Evolutionary conservation across 2,888 invertebrate species (phyloP), one percentile per base, ranked within the genome.

Genomic region (Caradrina clavipalpis): DNA sequence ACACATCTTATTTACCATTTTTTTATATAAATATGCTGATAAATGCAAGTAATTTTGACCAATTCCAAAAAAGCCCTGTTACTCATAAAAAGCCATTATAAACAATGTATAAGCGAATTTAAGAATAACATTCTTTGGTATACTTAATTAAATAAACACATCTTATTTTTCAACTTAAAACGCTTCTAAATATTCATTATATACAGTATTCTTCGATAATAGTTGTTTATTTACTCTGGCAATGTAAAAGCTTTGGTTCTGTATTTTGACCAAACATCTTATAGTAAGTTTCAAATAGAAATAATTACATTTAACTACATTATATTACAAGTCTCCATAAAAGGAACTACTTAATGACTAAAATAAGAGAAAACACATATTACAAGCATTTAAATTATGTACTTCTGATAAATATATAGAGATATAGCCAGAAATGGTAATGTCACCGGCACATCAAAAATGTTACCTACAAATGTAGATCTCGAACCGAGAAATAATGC

Each of bases 201-300:
- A 55, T 83, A 81, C 68, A 81, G 47, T 64, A 64, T 56, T 57
- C 60, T 55, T 68, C 80, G 66, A 74, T 73, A 69, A 55, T 45
- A 42, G 60, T 68, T 71, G 62, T 73, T 70, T 83, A 66, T 73
- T 69, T 66, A 62, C 35, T 72, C 78, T 83, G 84, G 81, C 82
- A 81, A 84, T 84, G 75, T 84, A 81, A 70, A 82, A 75, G 79
- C 83, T 83, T 84, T 85, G 83, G 83, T 85, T 75, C 75, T 73
- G 65, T 77, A 53, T 57, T 65, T 68, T 64, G 54, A 73, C 85
- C 83, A 82, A 84, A 69, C 35, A 61, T 51, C 54, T 58, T 69
- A 73, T 15, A 49, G 21, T 76, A 59, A 62, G 49, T 57, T 66
- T 67, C 72, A 82, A 73, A 82, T 80, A 73, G n/a, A 81, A 81